Evolutionary conservation across 2,797 vertebrate species (phyloP).

Genomic region (Sardinella longiceps): DNA sequence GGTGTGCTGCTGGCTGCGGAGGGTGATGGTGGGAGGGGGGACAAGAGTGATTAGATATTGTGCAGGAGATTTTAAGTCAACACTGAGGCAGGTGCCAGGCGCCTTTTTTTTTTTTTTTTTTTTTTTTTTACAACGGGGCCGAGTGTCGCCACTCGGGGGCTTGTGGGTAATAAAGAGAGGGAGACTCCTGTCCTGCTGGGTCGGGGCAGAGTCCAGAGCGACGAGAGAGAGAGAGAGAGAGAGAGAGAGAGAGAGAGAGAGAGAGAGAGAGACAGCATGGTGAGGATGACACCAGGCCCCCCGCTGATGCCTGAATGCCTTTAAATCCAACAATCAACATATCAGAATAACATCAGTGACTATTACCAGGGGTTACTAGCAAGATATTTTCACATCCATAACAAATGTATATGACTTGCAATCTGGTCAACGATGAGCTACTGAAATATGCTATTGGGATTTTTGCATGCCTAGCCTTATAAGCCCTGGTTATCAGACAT

Average conservation of each 20-base stretch:
- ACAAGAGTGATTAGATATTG: conserved; percentile 81
- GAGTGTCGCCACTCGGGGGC: conserved; percentile 60
- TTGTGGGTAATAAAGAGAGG: conserved; percentile 68
- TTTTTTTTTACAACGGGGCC: conserved; percentile 43
- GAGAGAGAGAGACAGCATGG: neutral
- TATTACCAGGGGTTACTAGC: neutral
- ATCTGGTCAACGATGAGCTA: neutral
- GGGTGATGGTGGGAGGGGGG: conserved; percentile 57
- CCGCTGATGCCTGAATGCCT: neutral
- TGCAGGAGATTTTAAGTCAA: conserved; percentile 90
- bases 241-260: too few species aligned
- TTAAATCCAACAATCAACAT: neutral
- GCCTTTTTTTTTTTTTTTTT: conserved; percentile 26
- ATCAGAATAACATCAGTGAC: neutral
- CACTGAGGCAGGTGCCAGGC: conserved; percentile 84
- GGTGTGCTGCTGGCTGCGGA: neutral
- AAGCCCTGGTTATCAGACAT: neutral
- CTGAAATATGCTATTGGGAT: too few species aligned
- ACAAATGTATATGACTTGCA: neutral
- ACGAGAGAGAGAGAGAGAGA: conserved; percentile 23
- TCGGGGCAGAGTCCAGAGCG: conserved; percentile 60
- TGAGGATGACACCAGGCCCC: conserved; percentile 19
- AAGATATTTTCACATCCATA: neutral
- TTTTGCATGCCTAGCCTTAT: neutral
- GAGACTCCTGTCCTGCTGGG: conserved; percentile 42